These are phyloP conservation scores for Cryptus viduatorius DNA, from an alignment of 2,888 invertebrate species.

Conservation along the genomic window DNA sequence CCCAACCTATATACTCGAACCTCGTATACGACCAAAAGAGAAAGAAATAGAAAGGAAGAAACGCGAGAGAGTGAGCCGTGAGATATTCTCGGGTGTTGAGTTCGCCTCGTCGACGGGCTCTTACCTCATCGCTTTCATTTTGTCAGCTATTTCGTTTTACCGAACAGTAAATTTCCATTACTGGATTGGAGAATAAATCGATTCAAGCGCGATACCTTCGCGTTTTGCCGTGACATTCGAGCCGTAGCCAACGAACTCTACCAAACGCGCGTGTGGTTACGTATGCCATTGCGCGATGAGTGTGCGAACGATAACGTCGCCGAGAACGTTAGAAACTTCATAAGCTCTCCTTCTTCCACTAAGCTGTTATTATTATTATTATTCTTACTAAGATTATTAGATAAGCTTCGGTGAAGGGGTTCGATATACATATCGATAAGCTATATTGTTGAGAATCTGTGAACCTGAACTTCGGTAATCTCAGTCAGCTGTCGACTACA, in stretches of 20 bases:
- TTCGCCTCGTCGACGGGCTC: conserved; percentile 26
- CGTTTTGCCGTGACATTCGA: conserved; percentile 21
- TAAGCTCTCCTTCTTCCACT: not conserved
- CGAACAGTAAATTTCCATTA: conserved; percentile 69
- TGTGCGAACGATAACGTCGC: not conserved
- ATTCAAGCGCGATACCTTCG: conserved; percentile 24
- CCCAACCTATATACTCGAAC: conserved; percentile 7
- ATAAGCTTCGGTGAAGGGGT: too few species aligned
- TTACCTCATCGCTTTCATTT: conserved; percentile 58
- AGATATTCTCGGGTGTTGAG: conserved; percentile 23
- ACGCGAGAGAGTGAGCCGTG: conserved; percentile 25
- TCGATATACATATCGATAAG: not conserved
- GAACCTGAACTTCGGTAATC: not conserved
- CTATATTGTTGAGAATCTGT: not conserved
- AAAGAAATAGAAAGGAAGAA: conserved; percentile 30
- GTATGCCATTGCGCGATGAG: not conserved
- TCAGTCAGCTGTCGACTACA: conserved; percentile 18
- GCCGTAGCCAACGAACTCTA: conserved; percentile 14
- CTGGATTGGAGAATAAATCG: conserved; percentile 67
- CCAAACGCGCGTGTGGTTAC: not conserved
- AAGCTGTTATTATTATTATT: not conserved
- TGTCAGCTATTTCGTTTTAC: conserved; percentile 49
- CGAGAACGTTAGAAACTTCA: not conserved
- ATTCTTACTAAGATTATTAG: not conserved
- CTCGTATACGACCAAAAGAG: conserved; percentile 4